These are phyloP conservation scores for Gymnothorax reevesii DNA, from an alignment of 2,797 vertebrate genomes.

Conservation along the genomic window DNA sequence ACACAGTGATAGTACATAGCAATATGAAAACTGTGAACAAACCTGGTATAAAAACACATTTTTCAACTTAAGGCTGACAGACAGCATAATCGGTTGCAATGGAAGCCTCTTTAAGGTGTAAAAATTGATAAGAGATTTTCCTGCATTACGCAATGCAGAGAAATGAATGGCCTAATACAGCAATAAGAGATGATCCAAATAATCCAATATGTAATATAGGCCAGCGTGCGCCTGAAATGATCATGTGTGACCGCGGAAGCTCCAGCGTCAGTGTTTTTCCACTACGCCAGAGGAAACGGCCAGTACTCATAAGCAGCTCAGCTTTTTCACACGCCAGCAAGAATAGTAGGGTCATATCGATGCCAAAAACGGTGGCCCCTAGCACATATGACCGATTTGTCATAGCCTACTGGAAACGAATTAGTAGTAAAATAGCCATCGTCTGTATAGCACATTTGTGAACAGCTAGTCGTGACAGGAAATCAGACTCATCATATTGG, in stretches of 20 bases:
- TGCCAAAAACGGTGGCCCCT: too few species aligned
- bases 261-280: conserved; percentile 49
- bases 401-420: too few species aligned
- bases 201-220: background rate
- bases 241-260: conserved; percentile 33
- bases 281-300: conserved; percentile 24
- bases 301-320: background rate
- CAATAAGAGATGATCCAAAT: background rate
- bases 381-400: too few species aligned
- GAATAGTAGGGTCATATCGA: too few species aligned
- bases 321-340: background rate
- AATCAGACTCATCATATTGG: too few species aligned
- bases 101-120: background rate
- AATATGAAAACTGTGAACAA: background rate
- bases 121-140: background rate
- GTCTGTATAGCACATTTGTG: too few species aligned
- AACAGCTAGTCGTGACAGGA: too few species aligned
- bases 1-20: background rate
- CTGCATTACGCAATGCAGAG: background rate
- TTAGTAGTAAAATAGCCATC: too few species aligned
- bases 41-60: background rate
- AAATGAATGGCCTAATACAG: background rate
- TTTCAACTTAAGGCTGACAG: background rate
- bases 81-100: too few species aligned
- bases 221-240: background rate